Conservation (phyloP, 2,113 vertebrate species). For the Cryptotis parvus region DNA sequence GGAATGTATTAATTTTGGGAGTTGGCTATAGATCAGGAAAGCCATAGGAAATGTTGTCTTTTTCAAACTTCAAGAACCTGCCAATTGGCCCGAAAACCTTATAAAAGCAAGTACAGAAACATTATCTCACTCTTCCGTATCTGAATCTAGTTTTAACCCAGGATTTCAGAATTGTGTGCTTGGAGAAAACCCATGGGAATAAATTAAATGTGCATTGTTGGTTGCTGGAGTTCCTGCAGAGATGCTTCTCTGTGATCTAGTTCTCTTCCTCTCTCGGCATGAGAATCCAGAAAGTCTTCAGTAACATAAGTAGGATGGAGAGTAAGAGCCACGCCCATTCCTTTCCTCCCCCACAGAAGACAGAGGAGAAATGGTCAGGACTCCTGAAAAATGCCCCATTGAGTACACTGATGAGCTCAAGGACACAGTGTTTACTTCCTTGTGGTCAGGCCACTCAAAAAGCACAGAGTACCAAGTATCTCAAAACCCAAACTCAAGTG, state of each 20-base stretch:
- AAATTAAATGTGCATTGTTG: not conserved
- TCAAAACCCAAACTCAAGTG: constrained; percentile 4
- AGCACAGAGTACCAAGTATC: not conserved
- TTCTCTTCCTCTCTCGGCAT: not conserved
- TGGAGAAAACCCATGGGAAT: constrained; percentile 29
- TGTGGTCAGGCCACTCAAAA: not conserved
- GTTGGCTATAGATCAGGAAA: not conserved
- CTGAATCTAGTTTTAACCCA: constrained; percentile 35
- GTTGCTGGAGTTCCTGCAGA: not conserved
- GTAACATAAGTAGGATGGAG: not conserved
- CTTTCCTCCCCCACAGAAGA: not conserved
- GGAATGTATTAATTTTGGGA: not conserved
- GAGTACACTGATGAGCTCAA: not conserved
- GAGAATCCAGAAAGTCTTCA: not conserved
- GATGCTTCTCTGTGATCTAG: not conserved
- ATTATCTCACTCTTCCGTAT: constrained; percentile 60
- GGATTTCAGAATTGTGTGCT: constrained; percentile 3
- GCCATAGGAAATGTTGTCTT: constrained; percentile 29
- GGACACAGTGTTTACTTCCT: not conserved
- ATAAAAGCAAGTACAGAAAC: constrained; percentile 36
- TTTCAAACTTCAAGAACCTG: not conserved
- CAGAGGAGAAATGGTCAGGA: not conserved
- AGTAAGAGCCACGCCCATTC: not conserved
- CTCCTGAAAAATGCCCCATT: not conserved
- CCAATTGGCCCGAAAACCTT: not conserved